Evolutionary conservation across 2,113 vertebrate species (phyloP), one percentile per base, ranked within the genome.

Genomic region (Sprattus sprattus): DNA sequence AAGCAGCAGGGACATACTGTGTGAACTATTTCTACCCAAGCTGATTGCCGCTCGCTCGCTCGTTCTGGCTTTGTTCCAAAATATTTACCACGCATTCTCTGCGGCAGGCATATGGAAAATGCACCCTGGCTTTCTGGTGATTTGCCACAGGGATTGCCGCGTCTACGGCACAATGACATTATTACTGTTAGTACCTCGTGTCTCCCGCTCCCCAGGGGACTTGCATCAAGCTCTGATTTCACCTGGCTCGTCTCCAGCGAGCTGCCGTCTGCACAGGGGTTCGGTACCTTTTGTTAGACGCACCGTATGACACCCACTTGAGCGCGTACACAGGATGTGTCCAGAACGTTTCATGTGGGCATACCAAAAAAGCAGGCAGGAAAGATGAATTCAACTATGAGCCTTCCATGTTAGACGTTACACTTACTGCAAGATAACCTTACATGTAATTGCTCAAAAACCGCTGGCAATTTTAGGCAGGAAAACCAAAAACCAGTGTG

Each of bases 321-420:
- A 87, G 89, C 83, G 86, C 82, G 88, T 84, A 89, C 82, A 81
- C 18, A 85, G 45, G 78, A 84, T 86, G 88, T 86, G 86, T 88
- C 84, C 82, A 57, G 80, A 82, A 81, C 82, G 89, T 84, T 81
- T 82, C 71, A 39, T 78, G 10, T 44, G 32, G 16, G 71, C 71
- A 32, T 78, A 78, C 11, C 67, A 75, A 32, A 11, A 11, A 39
- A 78, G 25, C 28, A 78, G 10, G 71, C 71, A 78, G 28, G 71
- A 78, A 16, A 78, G 28, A 78, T 78, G 71, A 78, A 78, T 78
- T 39, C 3, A 39, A 78, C n/a, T 39, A 39, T 39, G 39, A 39
- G 39, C 39, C 39, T 39, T 39, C 39, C 39, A 39, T 39, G n/a
- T 64, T 64, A 64, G 47, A 8, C 47, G 47, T 49, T 49, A 49